Evolutionary conservation across 2,797 vertebrate species (phyloP).

Genomic region (Hephaestus fuliginosus): DNA sequence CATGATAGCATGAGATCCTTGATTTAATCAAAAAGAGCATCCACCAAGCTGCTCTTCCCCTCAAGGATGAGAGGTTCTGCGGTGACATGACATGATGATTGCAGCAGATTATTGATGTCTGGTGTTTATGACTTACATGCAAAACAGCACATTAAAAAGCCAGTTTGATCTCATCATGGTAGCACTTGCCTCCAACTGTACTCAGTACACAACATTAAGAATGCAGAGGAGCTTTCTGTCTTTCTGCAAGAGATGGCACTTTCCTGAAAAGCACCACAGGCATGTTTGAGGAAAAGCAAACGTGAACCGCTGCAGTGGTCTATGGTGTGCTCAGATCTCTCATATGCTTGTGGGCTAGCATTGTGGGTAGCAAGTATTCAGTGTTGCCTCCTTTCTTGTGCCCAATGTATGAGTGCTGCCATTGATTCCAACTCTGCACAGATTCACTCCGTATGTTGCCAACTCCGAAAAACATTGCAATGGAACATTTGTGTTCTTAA

Average conservation of each 20-base stretch:
- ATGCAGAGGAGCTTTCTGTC: slow-evolving; percentile 57
- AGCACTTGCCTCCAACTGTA: slow-evolving; percentile 13
- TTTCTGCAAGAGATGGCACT: slow-evolving; percentile 61
- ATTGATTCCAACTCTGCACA: slow-evolving; percentile 60
- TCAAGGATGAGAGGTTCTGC: slow-evolving; percentile 14
- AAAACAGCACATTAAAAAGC: slow-evolving; percentile 35
- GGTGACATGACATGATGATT: slow-evolving; percentile 34
- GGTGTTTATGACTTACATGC: slow-evolving; percentile 42
- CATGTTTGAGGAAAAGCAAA: slow-evolving; percentile 42
- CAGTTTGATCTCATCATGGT: slow-evolving; percentile 24
- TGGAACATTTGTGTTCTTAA: slow-evolving; percentile 54
- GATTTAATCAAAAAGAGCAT: slow-evolving; percentile 49
- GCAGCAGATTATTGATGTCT: slow-evolving; percentile 38
- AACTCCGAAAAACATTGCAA: slow-evolving; percentile 46
- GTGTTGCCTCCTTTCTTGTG: slow-evolving; percentile 35
- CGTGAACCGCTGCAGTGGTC: slow-evolving; percentile 27
- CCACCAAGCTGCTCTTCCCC: slow-evolving; percentile 14
- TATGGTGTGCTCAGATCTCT: slow-evolving; percentile 15
- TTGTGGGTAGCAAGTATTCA: slow-evolving; percentile 40
- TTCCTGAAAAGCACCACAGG: slow-evolving; percentile 57
- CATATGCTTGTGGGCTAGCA: slow-evolving; percentile 28
- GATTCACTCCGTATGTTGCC: slow-evolving; percentile 29
- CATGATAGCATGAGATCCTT: slow-evolving; percentile 21
- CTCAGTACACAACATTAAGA: slow-evolving; percentile 42
- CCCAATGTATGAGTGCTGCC: slow-evolving; percentile 52